Evolutionary conservation across 1,140 invertebrate species (phyloP).

Genomic region (Cotesia typhae): DNA sequence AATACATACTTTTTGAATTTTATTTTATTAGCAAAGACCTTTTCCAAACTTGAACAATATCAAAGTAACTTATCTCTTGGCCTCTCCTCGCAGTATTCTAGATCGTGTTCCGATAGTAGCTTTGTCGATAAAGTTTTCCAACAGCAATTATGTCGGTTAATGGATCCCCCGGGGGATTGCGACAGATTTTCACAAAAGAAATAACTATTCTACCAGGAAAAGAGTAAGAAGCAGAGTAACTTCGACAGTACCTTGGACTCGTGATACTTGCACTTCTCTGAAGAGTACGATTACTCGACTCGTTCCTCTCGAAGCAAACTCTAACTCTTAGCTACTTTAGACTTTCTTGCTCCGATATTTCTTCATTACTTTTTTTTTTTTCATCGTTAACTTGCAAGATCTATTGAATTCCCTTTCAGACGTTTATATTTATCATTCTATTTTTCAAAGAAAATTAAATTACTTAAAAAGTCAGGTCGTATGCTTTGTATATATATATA

Average conservation of each 20-base stretch:
- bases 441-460: no score
- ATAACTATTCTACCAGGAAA: slow-evolving; percentile 1
- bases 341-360: not conserved
- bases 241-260: not conserved
- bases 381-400: no score
- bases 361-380: no score
- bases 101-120: slow-evolving; percentile 50
- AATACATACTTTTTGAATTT: no score
- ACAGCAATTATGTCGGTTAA: slow-evolving; percentile 59
- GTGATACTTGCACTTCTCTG: not conserved
- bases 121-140: slow-evolving; percentile 56
- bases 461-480: no score
- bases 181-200: slow-evolving; percentile 48
- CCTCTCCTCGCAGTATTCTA: slow-evolving; percentile 7
- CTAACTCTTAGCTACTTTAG: not conserved
- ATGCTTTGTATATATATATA: no score
- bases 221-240: not conserved
- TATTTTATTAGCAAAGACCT: not conserved
- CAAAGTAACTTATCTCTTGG: slow-evolving; percentile 17
- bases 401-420: no score
- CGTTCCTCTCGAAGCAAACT: slow-evolving; percentile 3
- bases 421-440: no score
- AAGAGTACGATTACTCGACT: not conserved
- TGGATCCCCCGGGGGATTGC: slow-evolving; percentile 51
- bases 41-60: slow-evolving; percentile 33